Evolutionary conservation across 2,888 invertebrate species (phyloP), one percentile per base, ranked within the genome.

Genomic region (Andrena camellia): DNA sequence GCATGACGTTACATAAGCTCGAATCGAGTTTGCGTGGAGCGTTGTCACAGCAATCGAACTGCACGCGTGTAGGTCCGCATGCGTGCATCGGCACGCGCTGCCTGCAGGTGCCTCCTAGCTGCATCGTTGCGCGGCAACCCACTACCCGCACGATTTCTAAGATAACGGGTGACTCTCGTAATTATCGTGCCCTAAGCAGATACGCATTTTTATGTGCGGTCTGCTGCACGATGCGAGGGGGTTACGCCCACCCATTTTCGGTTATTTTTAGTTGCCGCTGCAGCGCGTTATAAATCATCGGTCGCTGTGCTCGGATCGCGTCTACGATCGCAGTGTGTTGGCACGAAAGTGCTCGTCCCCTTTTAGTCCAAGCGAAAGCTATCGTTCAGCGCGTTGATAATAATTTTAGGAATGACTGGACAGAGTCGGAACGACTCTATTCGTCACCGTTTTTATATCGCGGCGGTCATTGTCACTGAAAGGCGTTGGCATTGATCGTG

Each of bases 101-200:
- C 75, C 72, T 79, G 91, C 93, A 93, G 93, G 92, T 93, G 92
- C 89, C 83, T 83, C 35, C 71, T 70, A 82, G 81, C 67, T 84
- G 84, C 83, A 81, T 82, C 82, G 84, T 84, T 85, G 72, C 87
- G 81, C 71, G 83, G 85, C 87, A 88, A 83, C 85, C 77, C 86
- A 87, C 89, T 93, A 92, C 94, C 94, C 94, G 94, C 94, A 94
- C 93, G 94, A 94, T 94, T 93, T 90, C 86, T 78, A 90, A 91
- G 94, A 94, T 94, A 93, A 90, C 90, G 88, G 85, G 86, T 78
- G 88, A 86, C 86, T 80, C 69, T 77, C 75, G 80, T 89, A 89
- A 89, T 89, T 89, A 88, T 86, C 78, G 63, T 54, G 62, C 78
- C 79, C 82, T 67, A 74, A 78, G 78, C 86, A 88, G 88, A 82